Evolutionary conservation across 2,888 invertebrate genomes (phyloP).

Genomic region (Dendrolimus pini): DNA sequence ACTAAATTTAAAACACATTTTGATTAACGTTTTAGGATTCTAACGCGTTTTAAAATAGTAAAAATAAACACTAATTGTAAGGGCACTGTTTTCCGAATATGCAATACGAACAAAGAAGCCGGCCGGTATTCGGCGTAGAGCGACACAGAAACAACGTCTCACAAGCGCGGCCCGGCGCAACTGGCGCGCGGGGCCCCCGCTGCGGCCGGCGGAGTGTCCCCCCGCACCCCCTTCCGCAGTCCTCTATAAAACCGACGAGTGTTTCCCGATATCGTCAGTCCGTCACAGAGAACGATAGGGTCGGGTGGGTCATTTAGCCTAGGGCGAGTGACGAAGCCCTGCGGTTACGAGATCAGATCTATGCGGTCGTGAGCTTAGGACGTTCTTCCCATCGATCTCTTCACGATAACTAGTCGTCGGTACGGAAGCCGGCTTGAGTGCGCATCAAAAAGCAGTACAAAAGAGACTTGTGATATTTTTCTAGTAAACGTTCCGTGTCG

Average conservation of each 20-base stretch:
- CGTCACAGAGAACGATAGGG: conserved; percentile 69
- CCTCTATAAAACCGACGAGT: conserved; percentile 64
- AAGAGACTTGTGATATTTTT: conserved; percentile 77
- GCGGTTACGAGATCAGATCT: conserved; percentile 75
- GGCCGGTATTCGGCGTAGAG: conserved; percentile 47
- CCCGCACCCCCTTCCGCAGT: conserved; percentile 53
- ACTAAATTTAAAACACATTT: neutral
- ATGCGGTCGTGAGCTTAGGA: conserved; percentile 66
- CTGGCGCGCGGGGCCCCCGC: conserved; percentile 68
- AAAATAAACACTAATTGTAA: too few relatives aligned
- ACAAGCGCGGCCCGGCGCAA: conserved; percentile 36
- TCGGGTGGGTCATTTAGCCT: conserved; percentile 68
- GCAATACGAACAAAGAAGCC: conserved; percentile 66
- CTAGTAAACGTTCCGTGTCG: conserved; percentile 65
- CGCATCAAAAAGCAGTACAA: conserved; percentile 65
- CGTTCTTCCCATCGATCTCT: conserved; percentile 68
- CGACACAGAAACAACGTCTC: conserved; percentile 41
- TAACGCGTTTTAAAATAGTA: neutral
- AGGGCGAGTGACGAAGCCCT: conserved; percentile 70
- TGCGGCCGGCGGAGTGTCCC: conserved; percentile 48
- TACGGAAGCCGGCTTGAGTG: conserved; percentile 55
- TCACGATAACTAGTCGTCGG: conserved; percentile 63
- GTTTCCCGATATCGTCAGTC: conserved; percentile 63
- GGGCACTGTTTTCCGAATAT: conserved; percentile 16
- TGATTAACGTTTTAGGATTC: conserved; percentile 1